Conservation (phyloP, 2,797 vertebrate species). For the Pachyuromys duprasi region DNA sequence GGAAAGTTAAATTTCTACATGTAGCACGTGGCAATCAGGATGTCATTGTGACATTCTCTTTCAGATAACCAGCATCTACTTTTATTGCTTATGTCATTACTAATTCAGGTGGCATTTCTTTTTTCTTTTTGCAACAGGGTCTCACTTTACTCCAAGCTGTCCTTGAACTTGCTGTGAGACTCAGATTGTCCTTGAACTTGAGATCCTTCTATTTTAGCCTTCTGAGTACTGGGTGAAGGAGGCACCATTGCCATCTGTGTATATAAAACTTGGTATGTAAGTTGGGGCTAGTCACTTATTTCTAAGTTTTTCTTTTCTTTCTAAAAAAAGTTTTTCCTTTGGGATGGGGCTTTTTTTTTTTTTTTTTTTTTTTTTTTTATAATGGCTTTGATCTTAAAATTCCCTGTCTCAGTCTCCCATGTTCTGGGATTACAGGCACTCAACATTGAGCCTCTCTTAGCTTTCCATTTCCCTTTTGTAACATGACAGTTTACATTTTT, state of each 20-base stretch:
- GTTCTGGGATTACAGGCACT: background rate
- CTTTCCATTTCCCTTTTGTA: background rate
- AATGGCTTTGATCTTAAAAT: background rate
- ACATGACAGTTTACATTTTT: background rate
- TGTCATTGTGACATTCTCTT: background rate
- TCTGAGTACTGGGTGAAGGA: background rate
- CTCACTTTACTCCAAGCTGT: background rate
- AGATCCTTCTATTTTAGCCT: background rate
- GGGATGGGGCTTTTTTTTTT: background rate
- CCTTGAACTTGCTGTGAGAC: background rate
- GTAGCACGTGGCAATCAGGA: background rate
- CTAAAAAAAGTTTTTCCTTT: background rate
- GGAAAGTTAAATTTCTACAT: background rate
- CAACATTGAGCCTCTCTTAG: background rate
- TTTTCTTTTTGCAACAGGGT: constrained; percentile 1
- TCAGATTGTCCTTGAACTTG: background rate
- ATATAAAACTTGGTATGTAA: constrained; percentile 29
- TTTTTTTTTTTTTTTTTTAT: background rate
- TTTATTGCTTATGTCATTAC: constrained; percentile 9
- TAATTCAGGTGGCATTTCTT: background rate
- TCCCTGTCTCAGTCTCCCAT: background rate
- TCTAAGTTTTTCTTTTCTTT: background rate
- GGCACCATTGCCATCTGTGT: background rate
- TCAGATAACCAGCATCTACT: background rate
- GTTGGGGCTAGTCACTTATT: constrained; percentile 15